A percentile compares a stretch with the other conserved stretches of the same genome.
Evolutionary conservation across 2,888 invertebrate species (phyloP).

Genomic region (Nebria salina): DNA sequence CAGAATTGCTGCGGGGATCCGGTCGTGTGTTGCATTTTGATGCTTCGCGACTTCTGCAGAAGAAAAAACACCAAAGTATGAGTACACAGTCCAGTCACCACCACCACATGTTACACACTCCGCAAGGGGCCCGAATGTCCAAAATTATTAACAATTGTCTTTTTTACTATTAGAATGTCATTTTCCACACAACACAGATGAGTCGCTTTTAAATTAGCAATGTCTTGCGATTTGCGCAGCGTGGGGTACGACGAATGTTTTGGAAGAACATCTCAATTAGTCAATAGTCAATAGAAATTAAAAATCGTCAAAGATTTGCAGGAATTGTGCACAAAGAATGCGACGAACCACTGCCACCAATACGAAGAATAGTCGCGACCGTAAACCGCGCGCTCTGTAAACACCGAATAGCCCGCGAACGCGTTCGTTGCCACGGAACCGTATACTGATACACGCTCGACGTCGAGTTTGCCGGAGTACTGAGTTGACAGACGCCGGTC

Average conservation of each 20-base stretch:
- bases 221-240: neutral
- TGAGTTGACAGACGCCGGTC: conserved; percentile 37
- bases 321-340: too few relatives aligned
- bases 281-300: neutral
- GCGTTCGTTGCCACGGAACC: neutral
- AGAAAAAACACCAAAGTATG: conserved; percentile 54
- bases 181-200: neutral
- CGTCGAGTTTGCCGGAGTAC: conserved; percentile 10
- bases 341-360: too few relatives aligned
- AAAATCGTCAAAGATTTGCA: too few relatives aligned
- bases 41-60: conserved; percentile 7
- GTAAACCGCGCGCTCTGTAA: too few relatives aligned
- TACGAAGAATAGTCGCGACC: too few relatives aligned
- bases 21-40: conserved; percentile 60
- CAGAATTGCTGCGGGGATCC: conserved; percentile 85
- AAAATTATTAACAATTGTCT: conserved; percentile 25
- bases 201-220: neutral
- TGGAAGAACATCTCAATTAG: neutral
- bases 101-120: conserved; percentile 40
- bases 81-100: conserved; percentile 48
- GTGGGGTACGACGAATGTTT: neutral
- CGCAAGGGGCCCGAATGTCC: conserved; percentile 51
- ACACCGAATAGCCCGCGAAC: neutral
- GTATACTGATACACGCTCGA: conserved; percentile 8
- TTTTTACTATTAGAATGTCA: neutral